Evolutionary conservation across 2,888 invertebrate species (phyloP).

Genomic region (Syrista parreyssii): DNA sequence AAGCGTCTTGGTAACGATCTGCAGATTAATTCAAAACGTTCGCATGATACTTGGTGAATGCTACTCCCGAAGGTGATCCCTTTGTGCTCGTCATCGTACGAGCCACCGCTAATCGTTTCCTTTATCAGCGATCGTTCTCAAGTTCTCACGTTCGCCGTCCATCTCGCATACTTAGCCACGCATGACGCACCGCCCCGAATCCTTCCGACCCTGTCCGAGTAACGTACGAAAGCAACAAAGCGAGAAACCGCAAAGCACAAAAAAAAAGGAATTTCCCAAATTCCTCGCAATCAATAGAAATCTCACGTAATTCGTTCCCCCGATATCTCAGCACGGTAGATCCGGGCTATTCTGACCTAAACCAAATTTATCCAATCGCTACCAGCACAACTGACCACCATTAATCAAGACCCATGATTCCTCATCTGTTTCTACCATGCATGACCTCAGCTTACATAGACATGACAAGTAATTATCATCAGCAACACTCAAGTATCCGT

Average conservation of each 20-base stretch:
- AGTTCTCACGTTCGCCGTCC: neutral
- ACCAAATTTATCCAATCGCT: neutral
- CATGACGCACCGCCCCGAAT: neutral
- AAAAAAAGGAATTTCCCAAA: neutral
- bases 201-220: neutral
- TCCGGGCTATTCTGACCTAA: neutral
- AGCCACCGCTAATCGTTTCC: neutral
- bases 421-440: neutral
- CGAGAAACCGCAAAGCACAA: neutral
- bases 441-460: neutral
- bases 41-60: neutral
- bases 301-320: neutral
- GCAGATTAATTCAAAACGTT: neutral
- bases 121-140: neutral
- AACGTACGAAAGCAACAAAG: neutral
- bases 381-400: neutral
- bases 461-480: neutral
- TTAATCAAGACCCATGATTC: neutral
- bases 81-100: neutral
- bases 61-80: neutral
- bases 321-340: neutral
- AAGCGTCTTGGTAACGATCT: neutral
- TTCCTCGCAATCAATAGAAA: neutral
- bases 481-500: neutral
- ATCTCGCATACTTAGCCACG: neutral